Evolutionary conservation across 2,113 vertebrate species (phyloP).

Genomic region (Willisornis vidua): DNA sequence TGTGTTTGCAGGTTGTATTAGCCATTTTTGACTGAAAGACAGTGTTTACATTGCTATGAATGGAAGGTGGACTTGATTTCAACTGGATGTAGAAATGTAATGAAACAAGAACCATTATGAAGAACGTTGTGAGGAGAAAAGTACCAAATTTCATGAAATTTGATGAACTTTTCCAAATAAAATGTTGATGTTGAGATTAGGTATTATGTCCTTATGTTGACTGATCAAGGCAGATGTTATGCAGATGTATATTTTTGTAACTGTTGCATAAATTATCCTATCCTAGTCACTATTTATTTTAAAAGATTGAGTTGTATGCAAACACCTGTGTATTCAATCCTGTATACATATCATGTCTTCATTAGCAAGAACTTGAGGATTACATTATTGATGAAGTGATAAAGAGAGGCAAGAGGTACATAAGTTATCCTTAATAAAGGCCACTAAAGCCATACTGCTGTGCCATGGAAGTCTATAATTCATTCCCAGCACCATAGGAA

Average conservation of each 20-base stretch:
- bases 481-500: background rate
- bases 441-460: background rate
- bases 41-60: background rate
- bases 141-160: background rate
- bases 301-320: background rate
- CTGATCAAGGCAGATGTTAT: background rate
- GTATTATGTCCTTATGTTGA: background rate
- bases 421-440: background rate
- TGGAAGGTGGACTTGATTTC: background rate
- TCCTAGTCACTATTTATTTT: background rate
- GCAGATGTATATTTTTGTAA: background rate
- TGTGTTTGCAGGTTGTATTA: background rate
- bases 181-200: background rate
- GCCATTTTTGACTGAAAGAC: background rate
- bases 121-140: background rate
- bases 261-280: background rate
- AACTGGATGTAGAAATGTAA: background rate
- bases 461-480: background rate
- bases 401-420: background rate
- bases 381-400: background rate
- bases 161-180: background rate
- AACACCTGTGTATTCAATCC: background rate
- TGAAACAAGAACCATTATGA: background rate
- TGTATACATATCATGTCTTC: background rate
- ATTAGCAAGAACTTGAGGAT: background rate